A percentile compares a stretch with the other conserved stretches of the same genome.
phyloP scores from a whole-genome alignment of 30 jellyfish, hydroid and myxozoan species.

The Rhopilema esculentum region DNA sequence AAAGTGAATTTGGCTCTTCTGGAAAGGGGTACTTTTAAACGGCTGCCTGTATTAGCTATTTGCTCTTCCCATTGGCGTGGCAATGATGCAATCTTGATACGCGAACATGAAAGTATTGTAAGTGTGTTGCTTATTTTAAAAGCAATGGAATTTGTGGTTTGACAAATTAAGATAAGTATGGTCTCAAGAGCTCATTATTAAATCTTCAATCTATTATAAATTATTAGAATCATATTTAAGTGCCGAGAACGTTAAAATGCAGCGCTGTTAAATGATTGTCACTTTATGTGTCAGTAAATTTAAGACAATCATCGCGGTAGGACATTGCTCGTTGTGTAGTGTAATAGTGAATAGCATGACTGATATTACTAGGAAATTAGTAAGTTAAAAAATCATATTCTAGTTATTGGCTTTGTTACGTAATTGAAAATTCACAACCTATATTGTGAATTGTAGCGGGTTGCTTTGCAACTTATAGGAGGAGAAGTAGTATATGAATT shows the following conservation, averaged over 20 bases:
- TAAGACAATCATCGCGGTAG: no score
- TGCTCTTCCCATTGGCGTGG: background rate
- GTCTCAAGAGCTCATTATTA: background rate
- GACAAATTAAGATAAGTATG: background rate
- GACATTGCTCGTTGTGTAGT: no score
- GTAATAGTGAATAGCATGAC: no score
- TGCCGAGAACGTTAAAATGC: background rate
- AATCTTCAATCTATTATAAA: no score
- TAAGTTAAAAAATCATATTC: no score
- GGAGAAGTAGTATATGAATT: no score
- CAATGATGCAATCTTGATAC: background rate
- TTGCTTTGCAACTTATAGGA: no score
- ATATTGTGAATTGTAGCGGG: no score
- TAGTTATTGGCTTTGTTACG: no score
- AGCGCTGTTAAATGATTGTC: background rate
- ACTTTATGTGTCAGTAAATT: background rate
- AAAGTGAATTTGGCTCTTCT: no score
- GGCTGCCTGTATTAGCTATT: background rate
- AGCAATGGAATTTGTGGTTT: background rate
- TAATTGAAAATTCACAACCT: no score
- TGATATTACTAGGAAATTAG: no score
- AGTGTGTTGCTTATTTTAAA: background rate
- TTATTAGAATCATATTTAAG: background rate
- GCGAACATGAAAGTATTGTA: background rate
- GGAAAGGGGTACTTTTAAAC: background rate